Base-by-base conservation (phyloP, 2,888 invertebrate species). In the Cosmia pyralina region DNA sequence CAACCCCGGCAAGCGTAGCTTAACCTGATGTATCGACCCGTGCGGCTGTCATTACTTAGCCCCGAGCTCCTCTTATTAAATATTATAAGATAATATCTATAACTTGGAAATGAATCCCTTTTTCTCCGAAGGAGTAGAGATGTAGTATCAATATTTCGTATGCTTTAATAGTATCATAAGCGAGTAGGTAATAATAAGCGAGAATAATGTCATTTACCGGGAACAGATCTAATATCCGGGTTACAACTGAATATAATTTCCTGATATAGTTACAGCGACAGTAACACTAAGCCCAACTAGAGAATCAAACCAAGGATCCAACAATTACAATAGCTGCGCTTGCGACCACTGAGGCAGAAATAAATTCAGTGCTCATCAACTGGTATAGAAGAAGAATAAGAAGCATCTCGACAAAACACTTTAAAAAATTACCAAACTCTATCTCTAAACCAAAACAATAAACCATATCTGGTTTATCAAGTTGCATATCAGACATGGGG, bases 161-260 rank as follows among this genome's bases (percentile, higher is more conserved):
- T 52, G 11, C 2, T 41, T 22, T 34, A 22, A 19, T 48, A 34
- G 10, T 28, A 15, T 5, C 13, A n/a, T 28, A n/a, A n/a, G n/a
- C n/a, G n/a, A n/a, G n/a, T n/a, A n/a, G n/a, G n/a, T n/a, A n/a
- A n/a, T n/a, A n/a, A n/a, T n/a, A n/a, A n/a, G 28, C 22, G 15
- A 71, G 2, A 44, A 34, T 22, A 41, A 77, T 69, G 38, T 13
- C 13, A 72, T 77, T 77, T 52, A 55, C 55, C 11, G 46, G 5
- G 6, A 77, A 70, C 4, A 50, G 55, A 17, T 57, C 8, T n/a
- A 73, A 69, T 78, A 55, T 78, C 53, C 48, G 28, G 5, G 28
- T 22, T 48, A 19, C 58, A 52, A n/a, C 58, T n/a, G 1, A 71
- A 6, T 5, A 58, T 28, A 28, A 28, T 79, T 79, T 74, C 28